Conservation (phyloP, 2,113 vertebrate species). For the Triplophysa tibetana region DNA sequence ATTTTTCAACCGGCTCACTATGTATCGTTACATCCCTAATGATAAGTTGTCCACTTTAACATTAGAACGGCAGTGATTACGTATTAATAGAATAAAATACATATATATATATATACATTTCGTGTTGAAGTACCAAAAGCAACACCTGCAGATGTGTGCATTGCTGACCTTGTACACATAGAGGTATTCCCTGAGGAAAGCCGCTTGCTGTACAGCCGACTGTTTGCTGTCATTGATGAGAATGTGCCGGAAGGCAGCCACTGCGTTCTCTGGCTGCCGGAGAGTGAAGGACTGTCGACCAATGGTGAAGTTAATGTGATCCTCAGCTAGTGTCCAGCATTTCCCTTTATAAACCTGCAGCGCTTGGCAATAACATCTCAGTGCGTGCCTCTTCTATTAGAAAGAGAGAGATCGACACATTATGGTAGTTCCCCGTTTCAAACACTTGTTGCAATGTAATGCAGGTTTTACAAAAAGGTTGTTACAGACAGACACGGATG, state of each 20-base stretch:
- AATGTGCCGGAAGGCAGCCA: constrained; percentile 91
- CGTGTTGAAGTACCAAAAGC: not conserved
- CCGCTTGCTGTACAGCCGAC: constrained; percentile 88
- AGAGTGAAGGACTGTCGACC: constrained; percentile 95
- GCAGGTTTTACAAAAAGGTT: too few relatives aligned
- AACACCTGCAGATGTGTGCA: not conserved
- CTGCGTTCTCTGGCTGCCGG: constrained; percentile 85
- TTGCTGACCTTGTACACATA: constrained; percentile 89
- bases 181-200: constrained; percentile 96
- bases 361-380: constrained; percentile 96
- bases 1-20: too few relatives aligned
- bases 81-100: not conserved
- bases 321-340: constrained; percentile 95
- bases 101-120: too few relatives aligned
- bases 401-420: not conserved
- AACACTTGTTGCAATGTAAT: not conserved
- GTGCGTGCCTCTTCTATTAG: constrained; percentile 88
- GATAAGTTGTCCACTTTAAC: too few relatives aligned
- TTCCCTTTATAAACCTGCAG: constrained; percentile 98
- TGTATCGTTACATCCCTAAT: too few relatives aligned
- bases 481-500: too few relatives aligned
- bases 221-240: constrained; percentile 94
- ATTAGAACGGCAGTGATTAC: too few relatives aligned
- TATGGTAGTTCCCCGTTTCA: not conserved
- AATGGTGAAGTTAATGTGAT: constrained; percentile 98